Conservation (phyloP, 2,797 vertebrate genomes). For the Anisognathus igniventris region DNA sequence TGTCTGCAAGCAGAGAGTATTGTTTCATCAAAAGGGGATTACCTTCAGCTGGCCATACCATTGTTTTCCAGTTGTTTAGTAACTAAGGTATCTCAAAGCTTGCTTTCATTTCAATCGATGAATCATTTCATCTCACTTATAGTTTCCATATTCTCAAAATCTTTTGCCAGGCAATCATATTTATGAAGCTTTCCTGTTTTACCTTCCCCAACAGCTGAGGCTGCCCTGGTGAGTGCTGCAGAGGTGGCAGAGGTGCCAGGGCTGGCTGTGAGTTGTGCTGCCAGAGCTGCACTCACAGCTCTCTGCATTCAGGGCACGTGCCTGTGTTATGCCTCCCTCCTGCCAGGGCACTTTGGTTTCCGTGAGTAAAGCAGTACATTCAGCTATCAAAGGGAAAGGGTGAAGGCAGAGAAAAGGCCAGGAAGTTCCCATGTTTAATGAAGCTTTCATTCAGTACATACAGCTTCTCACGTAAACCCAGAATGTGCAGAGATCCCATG, state of each 20-base stretch:
- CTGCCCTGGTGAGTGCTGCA: background rate
- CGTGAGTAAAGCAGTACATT: slow-evolving; percentile 19
- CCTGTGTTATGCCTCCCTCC: background rate
- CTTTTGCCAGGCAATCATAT: background rate
- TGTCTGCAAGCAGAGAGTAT: background rate
- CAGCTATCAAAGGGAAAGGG: slow-evolving; percentile 27
- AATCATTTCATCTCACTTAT: background rate
- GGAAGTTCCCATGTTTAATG: slow-evolving; percentile 42
- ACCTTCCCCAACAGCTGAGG: background rate
- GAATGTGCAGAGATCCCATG: background rate
- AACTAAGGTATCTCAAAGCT: background rate
- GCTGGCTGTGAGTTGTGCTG: background rate
- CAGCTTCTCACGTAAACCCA: background rate
- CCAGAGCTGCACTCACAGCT: background rate
- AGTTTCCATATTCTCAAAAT: background rate
- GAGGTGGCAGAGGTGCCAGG: background rate
- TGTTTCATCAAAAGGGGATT: background rate
- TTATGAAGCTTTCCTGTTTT: background rate
- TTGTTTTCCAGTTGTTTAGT: background rate
- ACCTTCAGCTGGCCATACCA: accelerated
- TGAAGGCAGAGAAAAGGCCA: slow-evolving; percentile 46
- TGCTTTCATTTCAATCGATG: background rate
- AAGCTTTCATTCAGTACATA: background rate
- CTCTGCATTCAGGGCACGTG: background rate
- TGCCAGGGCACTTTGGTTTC: slow-evolving; percentile 30